Base-by-base conservation (phyloP, 2,888 invertebrate species). In the Pterostichus madidus region DNA sequence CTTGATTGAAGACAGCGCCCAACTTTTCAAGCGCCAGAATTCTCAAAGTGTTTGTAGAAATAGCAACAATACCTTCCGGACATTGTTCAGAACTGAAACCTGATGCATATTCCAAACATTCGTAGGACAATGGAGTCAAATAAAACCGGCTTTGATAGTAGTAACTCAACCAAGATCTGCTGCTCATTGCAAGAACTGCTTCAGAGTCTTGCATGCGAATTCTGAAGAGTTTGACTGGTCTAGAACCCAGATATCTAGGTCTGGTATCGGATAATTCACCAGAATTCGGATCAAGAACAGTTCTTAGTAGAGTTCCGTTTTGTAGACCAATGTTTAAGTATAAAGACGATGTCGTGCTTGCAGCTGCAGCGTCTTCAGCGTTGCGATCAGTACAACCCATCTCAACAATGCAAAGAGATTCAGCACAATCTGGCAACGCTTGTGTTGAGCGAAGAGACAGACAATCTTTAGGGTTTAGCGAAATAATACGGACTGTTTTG, bases 1-100 rank as follows among this genome's bases (percentile, higher is more conserved):
- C 95, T 90, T 99, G 99, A 91, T 99, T 99, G 89, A 99, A 99
- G 2, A 99, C 98, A 0, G 98, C 99, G 0, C 99, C 99, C 0
- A 99, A 91, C 89, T 99, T 99, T 89, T 99, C 99, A 80, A 99
- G 91, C 0, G 99, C 99, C 89, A 99, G 93, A 92, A 99, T 99
- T 88, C 99, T 93, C 77, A 99, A 91, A 0, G 99, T 99, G 88
- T 99, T 99, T 0, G 98, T 97, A 0, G 99, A 98, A 89, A 99
- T 99, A 0, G 99, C 99, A 0, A 99, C 99, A 86, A 99, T 98
- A 85, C 99, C 99, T 90, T 99, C 99, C 0, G 98, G 98, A 91
- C 99, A 99, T 90, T 99, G 99, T 90, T 99, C 99, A 0, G 96
- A 96, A 89, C 94, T 94, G 90, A 99, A 99, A 2, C 99, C 99